A percentile compares a stretch with the other conserved stretches of the same genome.
phyloP scores from a whole-genome alignment of 2,113 vertebrate genomes.

The Tretioscincus oriximinensis region DNA sequence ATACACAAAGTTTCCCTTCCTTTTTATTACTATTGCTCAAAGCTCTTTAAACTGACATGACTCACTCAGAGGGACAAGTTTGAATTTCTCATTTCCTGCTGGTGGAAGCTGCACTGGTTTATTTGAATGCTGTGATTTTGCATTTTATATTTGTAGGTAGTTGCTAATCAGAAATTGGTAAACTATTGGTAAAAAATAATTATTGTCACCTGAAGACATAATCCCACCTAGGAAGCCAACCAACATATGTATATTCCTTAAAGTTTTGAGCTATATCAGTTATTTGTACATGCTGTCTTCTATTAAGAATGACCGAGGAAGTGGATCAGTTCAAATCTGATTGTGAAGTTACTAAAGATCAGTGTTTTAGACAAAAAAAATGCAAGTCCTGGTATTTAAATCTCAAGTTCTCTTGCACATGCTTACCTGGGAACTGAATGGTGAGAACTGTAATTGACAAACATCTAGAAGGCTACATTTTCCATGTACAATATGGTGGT shows the following conservation, averaged over 20 bases:
- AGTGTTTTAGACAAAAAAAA: background rate
- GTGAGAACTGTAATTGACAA: too few species aligned
- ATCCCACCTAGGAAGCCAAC: background rate
- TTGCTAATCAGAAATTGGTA: background rate
- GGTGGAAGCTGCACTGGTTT: background rate
- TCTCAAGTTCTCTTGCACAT: too few species aligned
- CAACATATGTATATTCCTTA: background rate
- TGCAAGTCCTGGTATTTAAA: too few species aligned
- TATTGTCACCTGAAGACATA: accelerated
- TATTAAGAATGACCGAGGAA: background rate
- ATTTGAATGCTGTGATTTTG: background rate
- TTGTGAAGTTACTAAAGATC: background rate
- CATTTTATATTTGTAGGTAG: background rate
- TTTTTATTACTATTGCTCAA: background rate
- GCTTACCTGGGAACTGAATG: too few species aligned
- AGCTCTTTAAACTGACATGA: background rate
- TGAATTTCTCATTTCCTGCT: background rate
- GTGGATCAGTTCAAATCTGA: background rate
- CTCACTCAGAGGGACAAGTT: background rate
- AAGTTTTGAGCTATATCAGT: background rate
- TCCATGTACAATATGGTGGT: too few species aligned
- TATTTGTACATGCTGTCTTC: background rate
- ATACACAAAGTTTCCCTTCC: background rate
- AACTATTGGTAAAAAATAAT: background rate
- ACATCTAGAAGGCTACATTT: too few species aligned